Conservation (phyloP, 2,797 vertebrate genomes). For the Rhabdomys pumilio region DNA sequence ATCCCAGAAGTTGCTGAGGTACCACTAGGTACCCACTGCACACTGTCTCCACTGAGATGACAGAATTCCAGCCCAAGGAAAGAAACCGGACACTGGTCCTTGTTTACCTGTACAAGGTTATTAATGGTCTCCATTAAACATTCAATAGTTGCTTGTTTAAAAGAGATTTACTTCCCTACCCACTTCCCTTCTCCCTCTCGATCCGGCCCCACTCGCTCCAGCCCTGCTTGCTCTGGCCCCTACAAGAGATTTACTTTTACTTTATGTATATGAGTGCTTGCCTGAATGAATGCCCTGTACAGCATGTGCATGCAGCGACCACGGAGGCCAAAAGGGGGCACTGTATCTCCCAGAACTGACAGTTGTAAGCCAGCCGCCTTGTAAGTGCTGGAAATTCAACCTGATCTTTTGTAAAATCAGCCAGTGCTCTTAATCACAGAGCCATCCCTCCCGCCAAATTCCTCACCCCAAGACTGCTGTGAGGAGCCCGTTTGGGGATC, state of each 20-base stretch:
- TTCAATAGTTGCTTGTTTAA: neutral
- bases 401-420: neutral
- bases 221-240: no score
- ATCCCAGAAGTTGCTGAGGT: neutral
- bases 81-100: neutral
- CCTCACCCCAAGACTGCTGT: neutral
- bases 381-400: neutral
- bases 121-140: neutral
- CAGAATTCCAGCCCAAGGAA: neutral
- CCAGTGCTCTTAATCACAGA: neutral
- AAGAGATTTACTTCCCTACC: neutral
- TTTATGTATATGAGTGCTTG: neutral
- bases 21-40: neutral
- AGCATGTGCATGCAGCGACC: neutral
- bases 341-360: neutral
- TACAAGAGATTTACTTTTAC: neutral
- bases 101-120: neutral
- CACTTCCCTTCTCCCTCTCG: no score
- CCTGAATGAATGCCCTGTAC: neutral
- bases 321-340: neutral
- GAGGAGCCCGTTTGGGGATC: conserved; percentile 41
- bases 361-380: neutral
- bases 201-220: no score
- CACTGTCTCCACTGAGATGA: neutral
- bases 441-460: neutral